phyloP scores from a whole-genome alignment of 2,113 vertebrate genomes.

The Rafetus swinhoei region DNA sequence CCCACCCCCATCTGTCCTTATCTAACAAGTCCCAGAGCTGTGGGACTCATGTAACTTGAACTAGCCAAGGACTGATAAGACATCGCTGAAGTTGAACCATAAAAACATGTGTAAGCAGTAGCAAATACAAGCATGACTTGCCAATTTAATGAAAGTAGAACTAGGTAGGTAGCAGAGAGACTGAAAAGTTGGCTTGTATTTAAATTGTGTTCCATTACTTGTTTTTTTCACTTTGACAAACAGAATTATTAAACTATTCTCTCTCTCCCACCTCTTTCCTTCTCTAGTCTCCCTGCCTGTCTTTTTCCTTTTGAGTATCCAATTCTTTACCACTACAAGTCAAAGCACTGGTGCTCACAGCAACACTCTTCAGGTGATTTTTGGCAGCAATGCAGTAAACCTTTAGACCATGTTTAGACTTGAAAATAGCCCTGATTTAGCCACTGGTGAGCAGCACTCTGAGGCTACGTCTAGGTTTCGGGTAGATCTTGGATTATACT shows the following conservation, averaged over 20 bases:
- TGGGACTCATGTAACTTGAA: background rate
- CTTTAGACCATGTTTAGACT: background rate
- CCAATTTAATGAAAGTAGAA: background rate
- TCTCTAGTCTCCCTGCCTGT: background rate
- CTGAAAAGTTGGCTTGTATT: background rate
- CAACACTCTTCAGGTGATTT: background rate
- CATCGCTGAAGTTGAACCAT: background rate
- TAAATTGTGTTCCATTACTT: background rate
- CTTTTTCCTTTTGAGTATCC: background rate
- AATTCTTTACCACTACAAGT: background rate
- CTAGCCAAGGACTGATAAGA: background rate
- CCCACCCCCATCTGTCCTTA: background rate
- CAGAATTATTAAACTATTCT: background rate
- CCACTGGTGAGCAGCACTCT: background rate
- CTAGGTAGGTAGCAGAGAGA: background rate
- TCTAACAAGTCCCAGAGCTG: background rate
- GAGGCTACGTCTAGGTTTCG: too few species aligned
- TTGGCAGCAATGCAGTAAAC: background rate
- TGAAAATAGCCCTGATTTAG: background rate
- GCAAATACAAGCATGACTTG: background rate
- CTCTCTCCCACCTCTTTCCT: background rate
- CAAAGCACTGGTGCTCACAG: background rate
- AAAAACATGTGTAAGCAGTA: background rate
- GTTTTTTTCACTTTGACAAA: background rate
- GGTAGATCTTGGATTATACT: too few species aligned